Evolutionary conservation across 2,797 vertebrate genomes (phyloP).

Genomic region (Leptodactylus fallax): DNA sequence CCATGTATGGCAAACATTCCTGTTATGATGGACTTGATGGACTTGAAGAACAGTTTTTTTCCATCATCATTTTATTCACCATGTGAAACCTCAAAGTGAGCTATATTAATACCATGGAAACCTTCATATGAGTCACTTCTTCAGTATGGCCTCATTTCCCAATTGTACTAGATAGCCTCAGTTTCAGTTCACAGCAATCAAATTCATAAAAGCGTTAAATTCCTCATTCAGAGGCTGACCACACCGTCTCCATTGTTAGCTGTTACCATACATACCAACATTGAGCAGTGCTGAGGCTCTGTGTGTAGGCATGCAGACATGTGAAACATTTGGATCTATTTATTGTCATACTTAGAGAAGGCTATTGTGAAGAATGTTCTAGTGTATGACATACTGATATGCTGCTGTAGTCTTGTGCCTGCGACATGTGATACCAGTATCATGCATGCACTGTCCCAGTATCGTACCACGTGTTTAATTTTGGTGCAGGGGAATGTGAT

Average conservation of each 20-base stretch:
- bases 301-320: not conserved
- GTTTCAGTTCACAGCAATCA: constrained; percentile 51
- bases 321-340: not conserved
- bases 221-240: constrained; percentile 7
- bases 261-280: not conserved
- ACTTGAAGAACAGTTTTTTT: no score
- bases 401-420: no score
- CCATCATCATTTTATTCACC: not conserved
- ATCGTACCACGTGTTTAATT: no score
- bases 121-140: constrained; percentile 46
- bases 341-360: no score
- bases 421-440: no score
- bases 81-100: constrained; percentile 33
- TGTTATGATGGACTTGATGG: not conserved
- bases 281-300: not conserved
- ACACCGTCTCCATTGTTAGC: not conserved
- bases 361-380: no score
- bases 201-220: not conserved
- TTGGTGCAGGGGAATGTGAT: no score
- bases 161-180: constrained; percentile 7
- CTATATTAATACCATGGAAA: constrained; percentile 36
- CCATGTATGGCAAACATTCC: not conserved
- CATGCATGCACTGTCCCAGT: no score
- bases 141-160: constrained; percentile 30
- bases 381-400: no score